Conservation (phyloP, 35 echinoderm and acorn worm species). For the Ophioderma brevispina region DNA sequence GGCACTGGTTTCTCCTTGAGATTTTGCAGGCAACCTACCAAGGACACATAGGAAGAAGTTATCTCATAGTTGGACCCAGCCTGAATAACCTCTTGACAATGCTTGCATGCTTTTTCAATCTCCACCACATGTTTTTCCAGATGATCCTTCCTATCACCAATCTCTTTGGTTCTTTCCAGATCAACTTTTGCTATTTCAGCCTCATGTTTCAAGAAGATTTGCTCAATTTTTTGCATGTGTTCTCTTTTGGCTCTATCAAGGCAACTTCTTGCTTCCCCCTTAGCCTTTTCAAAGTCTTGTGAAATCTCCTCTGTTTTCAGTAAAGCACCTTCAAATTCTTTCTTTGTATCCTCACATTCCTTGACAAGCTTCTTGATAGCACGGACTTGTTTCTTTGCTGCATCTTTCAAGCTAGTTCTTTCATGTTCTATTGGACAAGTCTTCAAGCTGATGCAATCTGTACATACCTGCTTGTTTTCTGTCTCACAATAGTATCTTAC, state of each 20-base stretch:
- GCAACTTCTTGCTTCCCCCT: not conserved
- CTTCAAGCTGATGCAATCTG: not conserved
- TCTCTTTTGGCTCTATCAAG: not conserved
- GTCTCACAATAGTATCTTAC: not conserved
- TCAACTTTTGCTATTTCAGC: not conserved
- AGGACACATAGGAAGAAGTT: not conserved
- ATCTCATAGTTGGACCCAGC: not conserved
- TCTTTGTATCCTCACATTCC: not conserved
- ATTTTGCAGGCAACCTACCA: not conserved
- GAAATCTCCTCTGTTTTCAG: not conserved
- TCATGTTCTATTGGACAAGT: not conserved
- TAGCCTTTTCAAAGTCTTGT: not conserved
- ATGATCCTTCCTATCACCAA: not conserved
- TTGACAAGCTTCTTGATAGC: not conserved
- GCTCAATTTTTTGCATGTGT: not conserved
- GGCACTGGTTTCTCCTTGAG: not conserved
- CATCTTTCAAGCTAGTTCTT: not conserved
- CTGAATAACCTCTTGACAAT: not conserved
- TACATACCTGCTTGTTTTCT: not conserved
- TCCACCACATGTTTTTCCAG: not conserved
- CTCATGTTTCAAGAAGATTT: not conserved
- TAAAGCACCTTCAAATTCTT: not conserved
- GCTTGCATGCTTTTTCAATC: not conserved
- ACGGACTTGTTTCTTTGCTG: not conserved
- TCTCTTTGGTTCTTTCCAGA: not conserved